Base-by-base conservation (phyloP, 1,140 invertebrate species). In the Monomorium pharaonis region DNA sequence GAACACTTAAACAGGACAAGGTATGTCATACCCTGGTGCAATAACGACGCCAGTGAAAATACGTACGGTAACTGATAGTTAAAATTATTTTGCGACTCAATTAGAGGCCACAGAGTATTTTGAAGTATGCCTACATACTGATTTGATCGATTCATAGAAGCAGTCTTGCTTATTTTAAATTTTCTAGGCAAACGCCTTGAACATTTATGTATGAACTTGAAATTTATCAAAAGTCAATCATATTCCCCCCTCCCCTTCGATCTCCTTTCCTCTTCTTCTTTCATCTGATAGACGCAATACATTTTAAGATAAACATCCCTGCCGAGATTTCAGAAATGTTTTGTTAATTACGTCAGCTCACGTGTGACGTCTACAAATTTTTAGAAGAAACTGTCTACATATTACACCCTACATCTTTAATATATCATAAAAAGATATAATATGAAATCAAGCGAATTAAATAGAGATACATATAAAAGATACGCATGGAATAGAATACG, bases 141-240 rank as follows among this genome's bases (percentile, higher is more conserved):
- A 80, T 69, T 54, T 27, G 21, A 81, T 81, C n/a, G 24, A 10
- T 54, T 16, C 10, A 24, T 7, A 67, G 30, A 56, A 70, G 14
- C 21, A 27, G 2, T 12, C 10, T 80, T 1, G 16, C 21, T 27
- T n/a, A 16, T 3, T 37, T 30, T 51, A 21, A 49, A 51, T 10
- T 3, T 56, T 30, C 9, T 30, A 7, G 2, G 37, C 18, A 16
- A 42, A 2, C n/a, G 12, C 2, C 3, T 18, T 16, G 10, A 70
- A 56, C 33, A 7, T 81, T 80, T 33, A 56, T 16, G 33, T 70
- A 30, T 80, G 18, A 70, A 81, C 51, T 81, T 81, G 14, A 72
- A 81, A 70, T 69, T 69, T 54, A 78, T 33, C n/a, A 3, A 63
- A 18, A 62, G 9, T 33, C 18, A 63, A 63, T 63, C 30, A 12